Conservation (phyloP, 2,113 vertebrate species). For the Neolamprologus brichardi region DNA sequence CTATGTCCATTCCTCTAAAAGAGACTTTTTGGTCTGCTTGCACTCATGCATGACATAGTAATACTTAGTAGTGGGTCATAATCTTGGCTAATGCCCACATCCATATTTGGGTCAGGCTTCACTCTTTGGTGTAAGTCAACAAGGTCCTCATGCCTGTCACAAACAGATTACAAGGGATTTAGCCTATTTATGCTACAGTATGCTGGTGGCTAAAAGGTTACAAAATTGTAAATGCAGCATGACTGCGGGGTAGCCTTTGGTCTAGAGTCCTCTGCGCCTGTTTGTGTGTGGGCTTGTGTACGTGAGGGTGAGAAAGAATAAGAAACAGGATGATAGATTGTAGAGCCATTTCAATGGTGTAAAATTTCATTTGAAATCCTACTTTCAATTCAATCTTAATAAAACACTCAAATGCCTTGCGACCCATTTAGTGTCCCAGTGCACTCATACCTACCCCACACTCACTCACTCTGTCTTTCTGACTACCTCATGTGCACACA, state of each 20-base stretch:
- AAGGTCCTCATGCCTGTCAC: conserved; percentile 33
- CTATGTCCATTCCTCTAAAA: neutral
- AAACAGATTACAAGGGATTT: conserved; percentile 58
- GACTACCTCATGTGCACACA: neutral
- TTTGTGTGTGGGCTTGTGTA: neutral
- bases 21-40: neutral
- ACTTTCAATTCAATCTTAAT: conserved; percentile 58
- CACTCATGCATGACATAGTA: conserved; percentile 27
- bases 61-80: conserved; percentile 21
- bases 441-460: conserved; percentile 18
- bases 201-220: conserved; percentile 42
- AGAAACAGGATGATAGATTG: conserved; percentile 37
- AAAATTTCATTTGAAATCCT: conserved; percentile 51
- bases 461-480: conserved; percentile 36
- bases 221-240: conserved; percentile 3
- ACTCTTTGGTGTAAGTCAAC: conserved; percentile 32
- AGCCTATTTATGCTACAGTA: conserved; percentile 41
- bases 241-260: neutral
- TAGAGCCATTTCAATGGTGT: conserved; percentile 17
- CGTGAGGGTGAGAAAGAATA: neutral
- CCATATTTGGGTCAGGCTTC: conserved; percentile 56
- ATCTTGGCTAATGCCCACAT: conserved; percentile 16
- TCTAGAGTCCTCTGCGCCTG: neutral
- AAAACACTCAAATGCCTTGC: conserved; percentile 47
- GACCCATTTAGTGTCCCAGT: conserved; percentile 53